Base-by-base conservation (phyloP, 2,888 invertebrate species). In the Polia nebulosa region DNA sequence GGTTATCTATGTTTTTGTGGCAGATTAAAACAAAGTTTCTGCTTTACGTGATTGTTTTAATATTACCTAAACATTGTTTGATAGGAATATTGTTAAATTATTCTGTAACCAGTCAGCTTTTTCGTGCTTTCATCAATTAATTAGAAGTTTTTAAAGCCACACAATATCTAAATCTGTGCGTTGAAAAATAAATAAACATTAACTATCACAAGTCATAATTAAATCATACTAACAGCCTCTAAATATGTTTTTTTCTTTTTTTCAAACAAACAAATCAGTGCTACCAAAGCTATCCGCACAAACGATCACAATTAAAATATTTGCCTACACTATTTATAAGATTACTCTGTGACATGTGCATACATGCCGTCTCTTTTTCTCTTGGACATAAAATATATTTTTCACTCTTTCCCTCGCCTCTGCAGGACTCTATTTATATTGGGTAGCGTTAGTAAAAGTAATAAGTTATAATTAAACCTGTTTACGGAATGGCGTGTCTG, bases 361-460 rank as follows among this genome's bases (percentile, higher is more conserved):
- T 81, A 81, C 67, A 72, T 55, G 57, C 39, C 60, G 52, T 78
- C 76, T 67, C 73, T 51, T 79, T 81, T 49, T 36, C 57, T 56
- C 74, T 2, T 45, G 5, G 2, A 8, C 1, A 2, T 11, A 17
- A 55, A 49, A n/a, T n/a, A n/a, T 81, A 64, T 52, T 15, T 0
- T 15, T 22, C 15, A 75, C 61, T 55, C 72, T 1, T 67, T 87
- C 76, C 15, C 62, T 20, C 78, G 61, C 69, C 78, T 78, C 83
- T 85, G 85, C 87, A 88, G 81, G 82, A 81, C 78, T 83, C 83
- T 81, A 81, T 82, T 84, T 85, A 84, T 87, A 86, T 61, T 72
- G 55, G 72, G 73, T 82, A 77, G 83, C 80, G 82, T 83, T 80
- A 63, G 81, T 77, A 81, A 85, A 83, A 73, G 84, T 70, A 81